phyloP scores from a whole-genome alignment of 1,140 invertebrate species.

The Dendrolimus kikuchii region DNA sequence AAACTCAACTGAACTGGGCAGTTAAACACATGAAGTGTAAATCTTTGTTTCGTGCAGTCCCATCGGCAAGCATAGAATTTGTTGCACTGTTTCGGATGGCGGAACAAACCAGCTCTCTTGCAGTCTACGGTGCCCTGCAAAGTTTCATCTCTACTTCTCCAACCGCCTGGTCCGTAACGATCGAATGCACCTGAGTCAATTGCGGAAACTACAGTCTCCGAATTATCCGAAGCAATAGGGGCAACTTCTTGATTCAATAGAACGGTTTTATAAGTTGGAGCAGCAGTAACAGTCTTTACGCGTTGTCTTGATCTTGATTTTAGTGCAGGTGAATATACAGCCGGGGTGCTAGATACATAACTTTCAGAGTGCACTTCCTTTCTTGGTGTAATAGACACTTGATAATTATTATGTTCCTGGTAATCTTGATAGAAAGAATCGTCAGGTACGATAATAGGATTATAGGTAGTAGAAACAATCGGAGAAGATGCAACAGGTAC shows the following conservation, averaged over 20 bases:
- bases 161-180: constrained; percentile 72
- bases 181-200: constrained; percentile 62
- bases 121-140: constrained; percentile 79
- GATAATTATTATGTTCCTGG: constrained; percentile 39
- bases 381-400: constrained; percentile 32
- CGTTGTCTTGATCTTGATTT: constrained; percentile 45
- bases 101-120: constrained; percentile 84
- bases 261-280: constrained; percentile 67
- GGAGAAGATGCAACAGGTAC: constrained; percentile 35
- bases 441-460: constrained; percentile 68
- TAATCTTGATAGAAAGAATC: constrained; percentile 63
- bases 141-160: constrained; percentile 72
- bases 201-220: constrained; percentile 18
- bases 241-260: constrained; percentile 45
- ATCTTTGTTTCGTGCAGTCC: constrained; percentile 85
- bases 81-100: constrained; percentile 86
- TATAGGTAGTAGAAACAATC: constrained; percentile 56
- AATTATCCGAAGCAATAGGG: constrained; percentile 19
- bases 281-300: constrained; percentile 51
- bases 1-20: constrained; percentile 88
- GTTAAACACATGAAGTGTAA: constrained; percentile 85
- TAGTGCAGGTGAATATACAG: constrained; percentile 36
- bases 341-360: constrained; percentile 42
- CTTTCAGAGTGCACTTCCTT: constrained; percentile 30
- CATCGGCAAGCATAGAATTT: constrained; percentile 90